Evolutionary conservation across 92 coral and sea anemone genomes (phyloP).

Genomic region (Hydrozoanthus gracilis): DNA sequence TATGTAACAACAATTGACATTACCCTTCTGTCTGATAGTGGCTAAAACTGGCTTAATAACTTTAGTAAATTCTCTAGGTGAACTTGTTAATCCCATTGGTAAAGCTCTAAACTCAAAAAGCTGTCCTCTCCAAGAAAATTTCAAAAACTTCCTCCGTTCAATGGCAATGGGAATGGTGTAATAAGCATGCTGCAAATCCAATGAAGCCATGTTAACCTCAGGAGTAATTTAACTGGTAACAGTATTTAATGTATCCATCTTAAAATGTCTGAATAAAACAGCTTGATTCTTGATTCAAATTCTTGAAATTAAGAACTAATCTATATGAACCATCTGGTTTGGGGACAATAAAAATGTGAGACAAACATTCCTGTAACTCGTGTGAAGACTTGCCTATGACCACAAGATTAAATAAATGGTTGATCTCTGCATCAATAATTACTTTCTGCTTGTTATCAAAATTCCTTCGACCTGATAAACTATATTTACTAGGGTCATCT

Average conservation of each 20-base stretch:
- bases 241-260: conserved; percentile 58
- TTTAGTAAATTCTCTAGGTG: conserved; percentile 41
- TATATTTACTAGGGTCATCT: conserved; percentile 53
- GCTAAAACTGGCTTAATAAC: conserved; percentile 43
- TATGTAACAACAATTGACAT: conserved; percentile 37
- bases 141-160: conserved; percentile 47
- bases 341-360: conserved; percentile 46
- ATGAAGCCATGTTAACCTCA: conserved; percentile 51
- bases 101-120: conserved; percentile 40
- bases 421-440: conserved; percentile 41
- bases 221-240: conserved; percentile 36
- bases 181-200: conserved; percentile 54
- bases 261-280: conserved; percentile 55
- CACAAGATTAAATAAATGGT: conserved; percentile 40
- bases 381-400: conserved; percentile 48
- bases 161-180: conserved; percentile 42
- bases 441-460: conserved; percentile 37
- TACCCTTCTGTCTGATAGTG: conserved; percentile 34
- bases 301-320: conserved; percentile 52
- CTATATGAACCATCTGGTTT: conserved; percentile 58
- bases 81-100: conserved; percentile 51
- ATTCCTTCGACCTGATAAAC: conserved; percentile 30
- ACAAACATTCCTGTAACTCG: conserved; percentile 50
- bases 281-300: conserved; percentile 59
- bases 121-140: conserved; percentile 32